Percentiles rank a stretch among this genome's conserved stretches.
phyloP scores from a whole-genome alignment of 2,797 vertebrate species.

The Steatocranus sp. region DNA sequence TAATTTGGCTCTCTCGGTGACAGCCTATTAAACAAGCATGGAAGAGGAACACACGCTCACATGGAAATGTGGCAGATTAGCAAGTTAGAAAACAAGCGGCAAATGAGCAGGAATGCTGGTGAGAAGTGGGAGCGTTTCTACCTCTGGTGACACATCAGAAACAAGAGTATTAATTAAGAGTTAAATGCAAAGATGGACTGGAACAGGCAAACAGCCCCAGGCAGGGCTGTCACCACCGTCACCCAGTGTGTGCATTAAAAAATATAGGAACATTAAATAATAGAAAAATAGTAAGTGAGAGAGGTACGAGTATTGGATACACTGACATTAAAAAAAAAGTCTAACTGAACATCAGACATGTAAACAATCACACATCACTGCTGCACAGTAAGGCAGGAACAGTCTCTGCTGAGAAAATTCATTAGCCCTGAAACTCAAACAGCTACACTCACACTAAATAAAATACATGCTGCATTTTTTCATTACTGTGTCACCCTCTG shows the following conservation, averaged over 20 bases:
- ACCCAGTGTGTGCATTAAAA: neutral
- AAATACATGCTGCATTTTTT: neutral
- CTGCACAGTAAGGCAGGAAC: neutral
- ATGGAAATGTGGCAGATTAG: conserved; percentile 20
- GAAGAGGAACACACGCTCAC: neutral
- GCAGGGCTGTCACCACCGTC: conserved; percentile 3
- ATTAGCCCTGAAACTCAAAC: neutral
- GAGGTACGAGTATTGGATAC: fast-evolving
- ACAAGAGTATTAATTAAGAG: conserved; percentile 47
- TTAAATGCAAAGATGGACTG: conserved; percentile 19
- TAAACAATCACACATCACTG: neutral
- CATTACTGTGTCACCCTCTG: neutral
- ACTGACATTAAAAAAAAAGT: neutral
- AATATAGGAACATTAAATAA: neutral
- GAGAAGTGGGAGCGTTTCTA: conserved; percentile 13
- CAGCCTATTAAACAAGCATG: conserved; percentile 22
- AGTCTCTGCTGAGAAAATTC: neutral
- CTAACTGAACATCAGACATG: neutral
- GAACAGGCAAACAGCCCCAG: neutral
- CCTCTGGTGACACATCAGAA: conserved; percentile 8
- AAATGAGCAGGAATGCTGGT: conserved; percentile 19
- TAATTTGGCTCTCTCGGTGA: conserved; percentile 30
- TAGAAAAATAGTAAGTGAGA: neutral
- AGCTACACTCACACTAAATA: neutral
- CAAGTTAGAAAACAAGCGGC: conserved; percentile 26